Conservation (phyloP, 2,888 invertebrate genomes). For the Perizoma affinitatum region DNA sequence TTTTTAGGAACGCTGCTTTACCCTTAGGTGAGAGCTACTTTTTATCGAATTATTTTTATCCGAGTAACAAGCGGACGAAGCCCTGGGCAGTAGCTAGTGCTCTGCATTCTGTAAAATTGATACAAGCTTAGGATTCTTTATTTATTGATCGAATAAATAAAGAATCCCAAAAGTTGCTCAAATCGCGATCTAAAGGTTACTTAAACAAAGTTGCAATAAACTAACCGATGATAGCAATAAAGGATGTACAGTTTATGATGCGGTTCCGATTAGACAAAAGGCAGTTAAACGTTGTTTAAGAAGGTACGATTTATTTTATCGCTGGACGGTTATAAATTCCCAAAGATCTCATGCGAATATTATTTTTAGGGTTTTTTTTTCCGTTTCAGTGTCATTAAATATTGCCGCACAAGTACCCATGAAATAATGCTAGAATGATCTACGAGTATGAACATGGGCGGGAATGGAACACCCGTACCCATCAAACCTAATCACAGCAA, state of each 20-base stretch:
- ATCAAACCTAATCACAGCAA: no score
- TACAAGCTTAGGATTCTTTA: no score
- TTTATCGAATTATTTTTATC: no score
- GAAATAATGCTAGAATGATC: slow-evolving; percentile 3
- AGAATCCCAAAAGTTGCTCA: slow-evolving; percentile 15
- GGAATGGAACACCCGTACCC: no score
- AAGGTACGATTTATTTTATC: slow-evolving; percentile 36
- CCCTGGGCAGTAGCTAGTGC: no score
- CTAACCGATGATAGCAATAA: slow-evolving; percentile 22
- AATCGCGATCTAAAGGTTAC: slow-evolving; percentile 8
- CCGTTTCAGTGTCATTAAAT: slow-evolving; percentile 13
- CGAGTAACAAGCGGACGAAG: no score
- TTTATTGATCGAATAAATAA: neutral
- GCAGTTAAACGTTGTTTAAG: slow-evolving; percentile 30
- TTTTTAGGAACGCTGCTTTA: no score
- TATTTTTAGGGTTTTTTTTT: slow-evolving; percentile 14
- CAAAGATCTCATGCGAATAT: slow-evolving; percentile 22
- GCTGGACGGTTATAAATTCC: slow-evolving; percentile 26
- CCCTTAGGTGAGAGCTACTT: no score
- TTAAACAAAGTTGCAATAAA: slow-evolving; percentile 29
- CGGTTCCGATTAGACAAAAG: slow-evolving; percentile 29
- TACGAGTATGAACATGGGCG: neutral
- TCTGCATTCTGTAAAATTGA: no score
- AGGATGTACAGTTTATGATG: slow-evolving; percentile 36
- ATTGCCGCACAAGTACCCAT: slow-evolving; percentile 6